Percentiles rank a stretch among this genome's conserved stretches.
Conservation (phyloP, 1,140 invertebrate genomes). For the Laupala kohalensis region DNA sequence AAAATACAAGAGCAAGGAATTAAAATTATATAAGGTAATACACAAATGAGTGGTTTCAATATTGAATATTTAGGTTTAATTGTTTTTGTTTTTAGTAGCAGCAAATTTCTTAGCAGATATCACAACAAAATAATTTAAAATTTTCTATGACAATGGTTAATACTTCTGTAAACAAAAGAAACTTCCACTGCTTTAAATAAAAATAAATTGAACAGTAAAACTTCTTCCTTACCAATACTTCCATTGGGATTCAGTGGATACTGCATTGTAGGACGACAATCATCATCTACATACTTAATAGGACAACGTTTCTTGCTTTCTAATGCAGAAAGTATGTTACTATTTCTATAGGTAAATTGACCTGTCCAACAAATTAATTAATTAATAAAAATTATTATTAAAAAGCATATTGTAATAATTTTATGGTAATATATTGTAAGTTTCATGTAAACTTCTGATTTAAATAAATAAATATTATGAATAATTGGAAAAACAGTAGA, state of each 20-base stretch:
- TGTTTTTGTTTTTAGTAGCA: no score
- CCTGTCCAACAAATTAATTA: conserved; percentile 25
- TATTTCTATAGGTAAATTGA: conserved; percentile 38
- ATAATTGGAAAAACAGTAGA: no score
- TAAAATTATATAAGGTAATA: no score
- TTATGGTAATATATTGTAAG: background rate
- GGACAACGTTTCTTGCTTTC: conserved; percentile 50
- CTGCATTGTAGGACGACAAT: conserved; percentile 52
- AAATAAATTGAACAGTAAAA: background rate
- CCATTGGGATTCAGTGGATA: conserved; percentile 96
- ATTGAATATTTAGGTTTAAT: no score
- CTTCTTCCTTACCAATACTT: conserved; percentile 41
- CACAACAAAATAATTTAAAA: no score
- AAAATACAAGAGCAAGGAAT: no score
- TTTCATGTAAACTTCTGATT: no score
- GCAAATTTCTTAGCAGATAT: no score
- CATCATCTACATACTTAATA: conserved; percentile 74
- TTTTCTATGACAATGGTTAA: no score
- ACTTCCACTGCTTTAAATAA: background rate
- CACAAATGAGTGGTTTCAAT: no score
- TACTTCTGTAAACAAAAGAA: background rate
- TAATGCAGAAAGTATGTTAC: conserved; percentile 39
- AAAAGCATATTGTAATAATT: background rate
- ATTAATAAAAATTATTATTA: background rate
- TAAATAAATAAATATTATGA: no score